Base-by-base conservation (phyloP, 37 sponge, comb jelly and placozoan genomes). In the Halichondria panicea region DNA sequence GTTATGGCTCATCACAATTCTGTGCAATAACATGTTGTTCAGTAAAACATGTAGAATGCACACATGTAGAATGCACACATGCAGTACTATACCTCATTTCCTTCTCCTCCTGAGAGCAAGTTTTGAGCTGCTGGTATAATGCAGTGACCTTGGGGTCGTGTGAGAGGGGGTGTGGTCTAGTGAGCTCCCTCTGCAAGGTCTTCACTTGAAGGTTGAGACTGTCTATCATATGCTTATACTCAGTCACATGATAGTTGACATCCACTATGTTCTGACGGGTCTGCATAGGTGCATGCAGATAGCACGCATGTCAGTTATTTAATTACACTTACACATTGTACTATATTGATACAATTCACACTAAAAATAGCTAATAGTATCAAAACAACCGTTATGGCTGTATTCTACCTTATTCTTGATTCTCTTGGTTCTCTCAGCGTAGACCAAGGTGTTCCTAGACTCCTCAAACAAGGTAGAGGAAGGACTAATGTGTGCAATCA, bases 401-500 rank as follows among this genome's bases (percentile, higher is more conserved):
- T n/a, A n/a, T n/a, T n/a, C n/a, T n/a, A 93, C 93, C 76, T 75
- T 93, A 39, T 84, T 89, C 65, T 94, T 89, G 68, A 94, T 87
- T 50, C 78, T 77, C 50, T 86, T 94, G 48, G 82, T 84, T 63
- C 90, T 78, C 71, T 89, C 88, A 36, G 94, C 94, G 63, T 94
- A 94, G 4, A 53, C 60, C 30, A 94, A 78, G 19, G 94, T 94
- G 69, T 94, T 94, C 39, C 81, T 77, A 0, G 89, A 85, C 70
- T 94, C 94, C 43, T 94, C 94, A 74, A 79, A 89, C 46, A 67
- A 76, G 19, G 55, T 55, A 52, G 74, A 70, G 41, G 90, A 84
- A 43, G 94, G 94, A 55, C 88, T 89, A 59, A 94, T 63, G 72
- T 94, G 90, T 18, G 94, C 94, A 31, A 94, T 94, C 94, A 94